Evolutionary conservation across 1,140 invertebrate species (phyloP).

Genomic region (Drosophila serrata): DNA sequence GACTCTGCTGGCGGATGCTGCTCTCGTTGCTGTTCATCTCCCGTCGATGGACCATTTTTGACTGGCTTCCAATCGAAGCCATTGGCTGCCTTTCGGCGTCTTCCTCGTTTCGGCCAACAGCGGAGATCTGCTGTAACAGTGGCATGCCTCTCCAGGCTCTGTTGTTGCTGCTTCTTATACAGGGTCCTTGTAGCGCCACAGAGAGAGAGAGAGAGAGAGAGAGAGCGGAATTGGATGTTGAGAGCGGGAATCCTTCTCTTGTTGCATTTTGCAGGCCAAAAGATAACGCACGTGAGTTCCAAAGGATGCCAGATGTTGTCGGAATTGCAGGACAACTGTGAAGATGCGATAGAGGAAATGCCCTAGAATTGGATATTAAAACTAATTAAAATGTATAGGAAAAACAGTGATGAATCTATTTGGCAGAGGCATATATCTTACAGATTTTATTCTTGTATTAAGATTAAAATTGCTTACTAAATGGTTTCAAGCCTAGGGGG

Average conservation of each 20-base stretch:
- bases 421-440: too few species aligned
- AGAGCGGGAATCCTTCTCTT: slow-evolving; percentile 38
- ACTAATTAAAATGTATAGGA: neutral
- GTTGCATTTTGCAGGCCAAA: slow-evolving; percentile 60
- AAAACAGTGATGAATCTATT: too few species aligned
- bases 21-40: slow-evolving; percentile 73
- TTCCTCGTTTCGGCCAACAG: slow-evolving; percentile 7
- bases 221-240: slow-evolving; percentile 13
- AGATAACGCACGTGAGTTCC: slow-evolving; percentile 56
- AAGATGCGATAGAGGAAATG: neutral
- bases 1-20: slow-evolving; percentile 46
- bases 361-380: neutral
- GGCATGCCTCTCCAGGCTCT: slow-evolving; percentile 19
- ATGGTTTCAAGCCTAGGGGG: neutral
- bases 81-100: slow-evolving; percentile 36
- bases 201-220: neutral
- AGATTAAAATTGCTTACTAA: too few species aligned
- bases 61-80: slow-evolving; percentile 75
- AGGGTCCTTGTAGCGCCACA: slow-evolving; percentile 36
- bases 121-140: slow-evolving; percentile 57
- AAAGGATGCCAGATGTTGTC: slow-evolving; percentile 43
- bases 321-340: neutral
- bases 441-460: too few species aligned
- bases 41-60: slow-evolving; percentile 82
- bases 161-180: slow-evolving; percentile 40